Conservation (phyloP, 2,113 vertebrate genomes). For the Mirounga angustirostris region DNA sequence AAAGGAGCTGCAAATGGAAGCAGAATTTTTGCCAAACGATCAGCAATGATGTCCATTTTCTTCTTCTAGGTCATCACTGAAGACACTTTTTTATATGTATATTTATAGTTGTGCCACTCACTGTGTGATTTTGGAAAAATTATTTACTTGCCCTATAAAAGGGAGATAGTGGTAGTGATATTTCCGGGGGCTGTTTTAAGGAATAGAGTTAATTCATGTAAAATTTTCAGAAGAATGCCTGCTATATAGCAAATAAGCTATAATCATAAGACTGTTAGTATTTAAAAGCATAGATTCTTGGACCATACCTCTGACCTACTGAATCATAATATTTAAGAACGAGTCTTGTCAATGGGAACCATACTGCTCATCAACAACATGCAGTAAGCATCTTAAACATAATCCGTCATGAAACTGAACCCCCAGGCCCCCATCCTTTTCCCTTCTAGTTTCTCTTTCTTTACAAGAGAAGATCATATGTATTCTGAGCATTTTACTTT, state of each 20-base stretch:
- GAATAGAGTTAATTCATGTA: neutral
- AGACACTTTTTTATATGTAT: neutral
- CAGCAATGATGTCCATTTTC: neutral
- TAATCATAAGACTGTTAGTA: neutral
- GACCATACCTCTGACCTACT: neutral
- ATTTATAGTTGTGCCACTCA: neutral
- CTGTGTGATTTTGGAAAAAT: neutral
- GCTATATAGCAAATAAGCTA: neutral
- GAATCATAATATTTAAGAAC: neutral
- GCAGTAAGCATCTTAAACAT: neutral
- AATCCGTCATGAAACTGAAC: neutral
- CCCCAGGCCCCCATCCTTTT: neutral
- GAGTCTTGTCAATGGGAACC: neutral
- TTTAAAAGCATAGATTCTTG: neutral
- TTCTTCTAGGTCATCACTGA: neutral
- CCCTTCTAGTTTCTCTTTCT: neutral
- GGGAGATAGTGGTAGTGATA: neutral
- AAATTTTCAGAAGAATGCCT: neutral
- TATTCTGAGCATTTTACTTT: slow-evolving; percentile 52
- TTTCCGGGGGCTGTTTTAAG: neutral
- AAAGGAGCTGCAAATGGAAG: neutral
- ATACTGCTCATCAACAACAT: neutral
- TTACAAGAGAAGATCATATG: neutral
- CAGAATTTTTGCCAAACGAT: neutral
- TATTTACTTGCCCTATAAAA: neutral